A percentile compares a stretch with the other conserved stretches of the same genome.
Conservation (phyloP, 37 sponge, comb jelly and placozoan species). For the Ianthella basta region DNA sequence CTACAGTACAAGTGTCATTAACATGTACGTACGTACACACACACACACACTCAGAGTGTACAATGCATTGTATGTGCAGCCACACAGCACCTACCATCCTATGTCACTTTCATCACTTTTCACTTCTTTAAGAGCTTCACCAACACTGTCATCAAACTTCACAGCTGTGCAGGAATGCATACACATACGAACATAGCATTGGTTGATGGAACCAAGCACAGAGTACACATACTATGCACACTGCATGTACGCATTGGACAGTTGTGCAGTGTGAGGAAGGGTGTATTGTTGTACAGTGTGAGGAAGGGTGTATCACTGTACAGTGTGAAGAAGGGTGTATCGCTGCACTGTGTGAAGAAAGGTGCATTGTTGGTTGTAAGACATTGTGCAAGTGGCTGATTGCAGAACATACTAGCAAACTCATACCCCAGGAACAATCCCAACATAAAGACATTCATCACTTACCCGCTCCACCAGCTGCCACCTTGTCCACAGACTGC, state of each 20-base stretch:
- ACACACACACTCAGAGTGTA: not conserved
- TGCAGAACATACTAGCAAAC: no score
- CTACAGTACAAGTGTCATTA: no score
- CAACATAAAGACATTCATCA: not conserved
- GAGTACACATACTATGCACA: no score
- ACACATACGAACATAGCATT: not conserved
- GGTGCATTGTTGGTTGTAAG: no score
- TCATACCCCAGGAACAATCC: no score
- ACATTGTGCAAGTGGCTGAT: no score
- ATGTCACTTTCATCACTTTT: conserved; percentile 51
- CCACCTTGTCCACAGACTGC: not conserved
- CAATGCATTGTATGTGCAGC: not conserved
- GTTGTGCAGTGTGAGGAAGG: no score
- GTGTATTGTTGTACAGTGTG: no score
- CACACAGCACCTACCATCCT: conserved; percentile 54
- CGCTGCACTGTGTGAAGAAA: no score
- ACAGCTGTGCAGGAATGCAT: conserved; percentile 38
- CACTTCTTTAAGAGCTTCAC: conserved; percentile 67
- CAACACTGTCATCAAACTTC: conserved; percentile 52
- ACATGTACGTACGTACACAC: not conserved
- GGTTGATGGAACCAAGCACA: not conserved
- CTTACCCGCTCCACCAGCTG: conserved; percentile 19
- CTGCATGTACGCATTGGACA: no score
- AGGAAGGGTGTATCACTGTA: no score
- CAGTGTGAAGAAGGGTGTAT: no score